phyloP scores from a whole-genome alignment of 2,797 vertebrate species.

The Neoniphon sammara region DNA sequence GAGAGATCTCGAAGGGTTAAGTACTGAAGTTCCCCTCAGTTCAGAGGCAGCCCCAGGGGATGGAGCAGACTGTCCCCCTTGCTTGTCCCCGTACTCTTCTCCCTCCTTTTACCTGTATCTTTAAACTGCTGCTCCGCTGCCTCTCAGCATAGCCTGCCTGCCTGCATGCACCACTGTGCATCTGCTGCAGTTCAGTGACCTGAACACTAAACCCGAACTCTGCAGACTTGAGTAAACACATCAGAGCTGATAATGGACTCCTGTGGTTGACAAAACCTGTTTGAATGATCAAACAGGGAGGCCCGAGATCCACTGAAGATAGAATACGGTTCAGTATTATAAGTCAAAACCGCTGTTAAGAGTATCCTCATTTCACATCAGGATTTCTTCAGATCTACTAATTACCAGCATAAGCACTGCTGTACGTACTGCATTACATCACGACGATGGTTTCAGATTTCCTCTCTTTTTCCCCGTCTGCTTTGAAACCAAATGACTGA shows the following conservation, averaged over 20 bases:
- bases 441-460: conserved; percentile 41
- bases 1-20: conserved; percentile 99
- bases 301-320: conserved; percentile 20
- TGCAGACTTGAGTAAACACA: conserved; percentile 17
- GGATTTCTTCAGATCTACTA: conserved; percentile 67
- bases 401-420: conserved; percentile 61
- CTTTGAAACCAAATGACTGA: conserved; percentile 56
- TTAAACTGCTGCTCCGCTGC: conserved; percentile 58
- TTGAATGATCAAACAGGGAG: conserved; percentile 26
- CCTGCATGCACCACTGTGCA: conserved; percentile 75
- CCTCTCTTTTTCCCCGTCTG: conserved; percentile 41
- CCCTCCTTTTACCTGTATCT: conserved; percentile 64
- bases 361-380: conserved; percentile 17
- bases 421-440: conserved; percentile 24
- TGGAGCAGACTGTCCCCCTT: conserved; percentile 56
- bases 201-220: conserved; percentile 32
- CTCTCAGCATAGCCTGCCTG: conserved; percentile 76
- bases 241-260: conserved; percentile 23
- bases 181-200: conserved; percentile 63
- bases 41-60: conserved; percentile 59
- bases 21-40: conserved; percentile 86
- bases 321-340: conserved; percentile 22
- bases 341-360: conserved; percentile 22
- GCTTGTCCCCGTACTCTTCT: conserved; percentile 74
- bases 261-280: conserved; percentile 18